phyloP scores from a whole-genome alignment of 2,113 vertebrate species.

The Numida meleagris region DNA sequence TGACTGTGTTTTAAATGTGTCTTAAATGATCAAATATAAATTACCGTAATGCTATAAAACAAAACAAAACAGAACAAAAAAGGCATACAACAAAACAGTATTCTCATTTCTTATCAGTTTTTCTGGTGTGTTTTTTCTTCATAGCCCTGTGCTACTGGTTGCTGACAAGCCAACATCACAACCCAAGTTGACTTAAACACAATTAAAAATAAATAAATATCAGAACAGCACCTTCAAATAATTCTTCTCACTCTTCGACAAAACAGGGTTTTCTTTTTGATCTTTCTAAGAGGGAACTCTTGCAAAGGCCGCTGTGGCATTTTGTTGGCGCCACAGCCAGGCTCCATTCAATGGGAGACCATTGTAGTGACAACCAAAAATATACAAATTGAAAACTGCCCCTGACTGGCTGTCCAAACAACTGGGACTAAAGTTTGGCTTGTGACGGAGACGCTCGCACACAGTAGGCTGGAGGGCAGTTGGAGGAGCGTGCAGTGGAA shows the following conservation, averaged over 20 bases:
- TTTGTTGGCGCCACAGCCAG: neutral
- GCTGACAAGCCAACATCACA: neutral
- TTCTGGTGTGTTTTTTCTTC: neutral
- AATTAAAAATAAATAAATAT: neutral
- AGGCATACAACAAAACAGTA: neutral
- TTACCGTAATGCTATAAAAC: neutral
- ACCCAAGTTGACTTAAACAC: neutral
- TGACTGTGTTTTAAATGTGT: neutral
- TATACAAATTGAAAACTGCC: neutral
- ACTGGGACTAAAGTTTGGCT: neutral
- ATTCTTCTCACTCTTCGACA: neutral
- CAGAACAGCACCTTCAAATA: neutral
- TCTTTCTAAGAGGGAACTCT: neutral
- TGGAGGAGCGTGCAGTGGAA: neutral
- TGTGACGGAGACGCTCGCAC: rapidly evolving
- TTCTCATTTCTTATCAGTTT: neutral
- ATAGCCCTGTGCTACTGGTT: neutral
- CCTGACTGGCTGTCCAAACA: neutral
- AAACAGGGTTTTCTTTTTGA: constrained; percentile 1
- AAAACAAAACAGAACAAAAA: neutral
- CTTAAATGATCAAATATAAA: neutral
- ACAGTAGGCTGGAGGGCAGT: neutral
- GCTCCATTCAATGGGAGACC: neutral
- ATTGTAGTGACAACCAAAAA: neutral
- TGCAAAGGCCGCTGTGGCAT: neutral